Percentiles rank a stretch among this genome's conserved stretches.
Conservation (phyloP, 1,140 invertebrate genomes). For the Hyphantria cunea region DNA sequence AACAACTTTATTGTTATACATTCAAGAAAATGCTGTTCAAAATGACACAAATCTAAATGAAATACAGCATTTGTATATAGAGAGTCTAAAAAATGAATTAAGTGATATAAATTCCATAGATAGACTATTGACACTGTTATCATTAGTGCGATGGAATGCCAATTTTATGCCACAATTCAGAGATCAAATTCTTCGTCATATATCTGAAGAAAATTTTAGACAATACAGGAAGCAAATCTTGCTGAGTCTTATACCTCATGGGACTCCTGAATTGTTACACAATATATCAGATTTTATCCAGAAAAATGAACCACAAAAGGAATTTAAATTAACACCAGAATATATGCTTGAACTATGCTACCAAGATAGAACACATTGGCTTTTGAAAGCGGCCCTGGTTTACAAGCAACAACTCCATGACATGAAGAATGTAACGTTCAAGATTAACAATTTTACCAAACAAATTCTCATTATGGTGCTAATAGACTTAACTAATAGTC, state of each 20-base stretch:
- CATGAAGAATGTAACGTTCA: slow-evolving; percentile 73
- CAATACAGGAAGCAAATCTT: slow-evolving; percentile 72
- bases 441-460: slow-evolving; percentile 76
- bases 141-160: slow-evolving; percentile 61
- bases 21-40: slow-evolving; percentile 45
- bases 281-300: slow-evolving; percentile 58
- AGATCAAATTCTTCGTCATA: slow-evolving; percentile 54
- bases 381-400: slow-evolving; percentile 72
- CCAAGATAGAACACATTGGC: slow-evolving; percentile 75
- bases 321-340: slow-evolving; percentile 71
- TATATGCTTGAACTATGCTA: slow-evolving; percentile 78
- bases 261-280: slow-evolving; percentile 57
- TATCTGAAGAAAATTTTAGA: slow-evolving; percentile 57
- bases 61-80: slow-evolving; percentile 60
- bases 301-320: slow-evolving; percentile 63
- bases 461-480: slow-evolving; percentile 77
- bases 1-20: slow-evolving; percentile 50
- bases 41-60: slow-evolving; percentile 46
- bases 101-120: slow-evolving; percentile 53
- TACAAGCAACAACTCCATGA: slow-evolving; percentile 71
- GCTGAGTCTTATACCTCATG: slow-evolving; percentile 61
- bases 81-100: slow-evolving; percentile 60
- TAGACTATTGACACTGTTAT: slow-evolving; percentile 60
- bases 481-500: slow-evolving; percentile 74
- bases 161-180: slow-evolving; percentile 51